A percentile compares a stretch with the other conserved stretches of the same genome.
phyloP scores from a whole-genome alignment of 2,113 vertebrate species.

The Antidorcas marsupialis region DNA sequence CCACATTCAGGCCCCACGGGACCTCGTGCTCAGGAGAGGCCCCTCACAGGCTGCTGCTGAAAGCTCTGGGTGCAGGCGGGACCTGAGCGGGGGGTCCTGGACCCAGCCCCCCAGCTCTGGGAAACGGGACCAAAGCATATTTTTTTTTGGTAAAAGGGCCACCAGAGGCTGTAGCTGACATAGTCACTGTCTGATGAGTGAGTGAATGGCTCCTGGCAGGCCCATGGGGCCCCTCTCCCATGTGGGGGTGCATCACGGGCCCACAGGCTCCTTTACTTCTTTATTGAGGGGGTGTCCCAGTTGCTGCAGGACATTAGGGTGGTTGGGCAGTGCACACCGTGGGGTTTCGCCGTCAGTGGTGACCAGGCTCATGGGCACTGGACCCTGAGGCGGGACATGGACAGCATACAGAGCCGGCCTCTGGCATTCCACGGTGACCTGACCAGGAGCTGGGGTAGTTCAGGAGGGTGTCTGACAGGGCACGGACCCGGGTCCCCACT shows the following conservation, averaged over 20 bases:
- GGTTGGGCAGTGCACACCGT: accelerated
- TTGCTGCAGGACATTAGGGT: accelerated
- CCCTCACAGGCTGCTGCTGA: not conserved
- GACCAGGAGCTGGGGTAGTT: not conserved
- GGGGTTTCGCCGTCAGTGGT: accelerated
- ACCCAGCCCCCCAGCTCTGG: not conserved
- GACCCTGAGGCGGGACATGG: accelerated
- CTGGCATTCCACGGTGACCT: accelerated
- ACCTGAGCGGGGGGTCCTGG: not conserved
- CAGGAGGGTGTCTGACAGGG: not conserved
- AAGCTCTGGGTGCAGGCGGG: not conserved
- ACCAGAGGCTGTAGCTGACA: accelerated
- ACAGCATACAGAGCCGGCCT: not conserved
- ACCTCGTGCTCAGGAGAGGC: not conserved
- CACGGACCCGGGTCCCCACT: accelerated
- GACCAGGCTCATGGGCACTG: not conserved
- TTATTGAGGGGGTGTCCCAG: not conserved
- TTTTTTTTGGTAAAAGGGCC: too few relatives aligned
- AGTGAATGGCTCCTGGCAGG: accelerated
- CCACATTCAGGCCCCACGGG: not conserved
- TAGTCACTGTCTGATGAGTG: not conserved
- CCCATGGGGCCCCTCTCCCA: not conserved
- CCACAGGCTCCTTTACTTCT: not conserved
- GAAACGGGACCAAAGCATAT: not conserved
- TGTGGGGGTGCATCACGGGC: accelerated